phyloP scores from a whole-genome alignment of 2,888 invertebrate species.

The Amphipoea lucens region DNA sequence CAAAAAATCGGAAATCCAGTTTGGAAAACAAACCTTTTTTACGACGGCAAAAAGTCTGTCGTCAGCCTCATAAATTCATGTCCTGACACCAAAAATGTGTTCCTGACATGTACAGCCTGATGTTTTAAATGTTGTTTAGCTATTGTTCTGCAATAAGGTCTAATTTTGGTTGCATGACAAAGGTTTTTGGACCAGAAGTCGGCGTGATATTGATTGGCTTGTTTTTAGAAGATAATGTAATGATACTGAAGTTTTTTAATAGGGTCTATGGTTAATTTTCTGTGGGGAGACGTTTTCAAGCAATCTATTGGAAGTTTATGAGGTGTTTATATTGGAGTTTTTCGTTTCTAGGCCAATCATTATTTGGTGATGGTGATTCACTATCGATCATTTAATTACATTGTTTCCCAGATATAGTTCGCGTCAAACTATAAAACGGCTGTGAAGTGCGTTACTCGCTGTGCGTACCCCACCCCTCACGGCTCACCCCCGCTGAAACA shows the following conservation, averaged over 20 bases:
- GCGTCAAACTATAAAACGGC: no score
- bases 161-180: constrained; percentile 33
- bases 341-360: background rate
- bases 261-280: background rate
- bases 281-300: background rate
- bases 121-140: constrained; percentile 48
- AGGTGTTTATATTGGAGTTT: background rate
- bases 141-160: constrained; percentile 36
- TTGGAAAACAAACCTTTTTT: constrained; percentile 61
- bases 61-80: constrained; percentile 68
- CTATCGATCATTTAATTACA: background rate
- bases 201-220: background rate
- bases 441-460: no score
- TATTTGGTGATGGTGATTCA: background rate
- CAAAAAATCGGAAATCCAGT: constrained; percentile 68
- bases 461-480: no score
- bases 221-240: background rate
- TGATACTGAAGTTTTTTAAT: constrained; percentile 9
- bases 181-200: background rate
- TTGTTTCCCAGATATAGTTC: background rate
- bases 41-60: constrained; percentile 69
- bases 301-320: background rate
- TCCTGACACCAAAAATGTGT: constrained; percentile 63
- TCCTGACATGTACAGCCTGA: constrained; percentile 55
- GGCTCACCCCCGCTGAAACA: no score